Conservation (phyloP, 2,888 invertebrate genomes). For the Volucella inanis region DNA sequence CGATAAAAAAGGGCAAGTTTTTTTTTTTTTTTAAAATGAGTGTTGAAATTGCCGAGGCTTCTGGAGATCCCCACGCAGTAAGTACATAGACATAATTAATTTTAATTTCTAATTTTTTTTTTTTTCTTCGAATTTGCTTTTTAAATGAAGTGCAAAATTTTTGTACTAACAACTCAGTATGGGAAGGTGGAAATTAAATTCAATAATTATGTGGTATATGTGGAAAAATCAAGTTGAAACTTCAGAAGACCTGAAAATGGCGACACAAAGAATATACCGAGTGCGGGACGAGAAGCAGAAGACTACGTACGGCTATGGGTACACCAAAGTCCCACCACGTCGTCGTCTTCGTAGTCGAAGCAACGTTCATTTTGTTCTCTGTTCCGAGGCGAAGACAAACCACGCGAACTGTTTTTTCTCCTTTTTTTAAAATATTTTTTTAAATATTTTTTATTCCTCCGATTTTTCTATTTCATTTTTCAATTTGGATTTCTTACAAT, state of each 20-base stretch:
- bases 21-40: slow-evolving; percentile 60
- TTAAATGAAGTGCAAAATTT: too few species aligned
- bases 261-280: slow-evolving; percentile 51
- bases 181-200: slow-evolving; percentile 11
- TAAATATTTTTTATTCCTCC: neutral
- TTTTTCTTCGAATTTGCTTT: neutral
- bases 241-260: slow-evolving; percentile 71
- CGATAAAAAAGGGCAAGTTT: slow-evolving; percentile 32
- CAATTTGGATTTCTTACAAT: neutral
- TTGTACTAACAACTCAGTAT: too few species aligned
- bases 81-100: slow-evolving; percentile 56
- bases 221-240: slow-evolving; percentile 54
- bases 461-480: too few species aligned
- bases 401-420: slow-evolving; percentile 61
- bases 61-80: slow-evolving; percentile 62
- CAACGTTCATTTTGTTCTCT: slow-evolving; percentile 73
- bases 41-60: slow-evolving; percentile 55
- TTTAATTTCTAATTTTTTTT: slow-evolving; percentile 16
- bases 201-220: slow-evolving; percentile 40
- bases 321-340: slow-evolving; percentile 62
- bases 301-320: neutral
- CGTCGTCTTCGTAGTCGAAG: slow-evolving; percentile 47
- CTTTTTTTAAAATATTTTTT: slow-evolving; percentile 36
- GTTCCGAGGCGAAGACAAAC: slow-evolving; percentile 58
- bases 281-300: too few species aligned